These are phyloP conservation scores for Myrmecophaga tridactyla DNA, from an alignment of 2,113 vertebrate species.

Conservation along the genomic window DNA sequence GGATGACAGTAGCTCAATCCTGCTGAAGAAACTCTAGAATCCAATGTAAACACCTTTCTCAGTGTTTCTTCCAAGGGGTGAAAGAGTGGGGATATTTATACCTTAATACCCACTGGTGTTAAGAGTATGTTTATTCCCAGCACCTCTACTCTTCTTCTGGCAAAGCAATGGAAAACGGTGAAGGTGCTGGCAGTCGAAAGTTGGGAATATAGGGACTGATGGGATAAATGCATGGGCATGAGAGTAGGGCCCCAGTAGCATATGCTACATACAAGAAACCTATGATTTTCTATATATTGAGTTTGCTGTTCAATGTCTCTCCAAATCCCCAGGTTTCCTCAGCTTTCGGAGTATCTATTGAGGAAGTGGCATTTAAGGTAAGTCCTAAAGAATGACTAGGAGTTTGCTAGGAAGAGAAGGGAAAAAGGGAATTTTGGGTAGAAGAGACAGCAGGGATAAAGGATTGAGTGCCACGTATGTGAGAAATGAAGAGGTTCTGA, in stretches of 20 bases:
- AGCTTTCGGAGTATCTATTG: neutral
- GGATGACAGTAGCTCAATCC: neutral
- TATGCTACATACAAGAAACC: neutral
- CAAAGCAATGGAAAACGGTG: neutral
- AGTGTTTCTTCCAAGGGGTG: neutral
- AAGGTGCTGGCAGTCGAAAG: neutral
- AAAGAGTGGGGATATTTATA: neutral
- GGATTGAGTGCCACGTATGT: neutral
- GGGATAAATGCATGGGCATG: neutral
- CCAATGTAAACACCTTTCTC: neutral
- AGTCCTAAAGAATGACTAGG: too few species aligned
- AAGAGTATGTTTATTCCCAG: too few species aligned
- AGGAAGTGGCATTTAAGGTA: too few species aligned
- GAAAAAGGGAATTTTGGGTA: neutral
- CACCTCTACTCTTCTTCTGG: neutral
- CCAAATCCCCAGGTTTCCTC: too few species aligned
- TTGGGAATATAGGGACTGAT: neutral
- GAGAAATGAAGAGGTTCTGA: neutral
- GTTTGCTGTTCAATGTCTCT: neutral
- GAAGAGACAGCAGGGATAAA: neutral
- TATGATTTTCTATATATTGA: neutral
- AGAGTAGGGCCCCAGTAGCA: neutral
- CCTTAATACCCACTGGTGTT: too few species aligned
- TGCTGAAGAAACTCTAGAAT: neutral
- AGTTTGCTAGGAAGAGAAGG: too few species aligned